Evolutionary conservation across 1,140 invertebrate genomes (phyloP).

Genomic region (Drosophila kanapiae): DNA sequence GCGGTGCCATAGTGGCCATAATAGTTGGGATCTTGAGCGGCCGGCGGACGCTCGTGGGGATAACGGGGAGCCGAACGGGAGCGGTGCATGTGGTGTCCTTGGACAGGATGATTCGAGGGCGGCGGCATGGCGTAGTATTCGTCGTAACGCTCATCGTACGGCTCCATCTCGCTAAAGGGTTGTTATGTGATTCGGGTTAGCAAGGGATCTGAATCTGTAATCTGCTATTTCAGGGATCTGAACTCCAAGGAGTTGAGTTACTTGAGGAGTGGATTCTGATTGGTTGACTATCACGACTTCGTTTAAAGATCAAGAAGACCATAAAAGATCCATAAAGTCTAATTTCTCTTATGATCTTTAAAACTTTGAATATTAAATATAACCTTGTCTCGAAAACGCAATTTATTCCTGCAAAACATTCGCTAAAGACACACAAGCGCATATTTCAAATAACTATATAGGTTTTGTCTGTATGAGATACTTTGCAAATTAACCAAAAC

Average conservation of each 20-base stretch:
- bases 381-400: constrained; percentile 19
- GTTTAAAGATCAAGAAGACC: background rate
- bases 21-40: constrained; percentile 71
- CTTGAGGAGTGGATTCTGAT: background rate
- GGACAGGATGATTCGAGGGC: constrained; percentile 42
- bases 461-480: constrained; percentile 25
- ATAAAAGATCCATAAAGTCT: background rate
- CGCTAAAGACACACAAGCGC: constrained; percentile 76
- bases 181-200: constrained; percentile 52
- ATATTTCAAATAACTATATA: constrained; percentile 40
- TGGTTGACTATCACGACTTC: background rate
- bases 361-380: background rate
- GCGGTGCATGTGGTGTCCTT: constrained; percentile 61
- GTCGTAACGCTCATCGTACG: constrained; percentile 77
- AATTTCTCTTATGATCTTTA: background rate
- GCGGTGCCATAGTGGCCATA: constrained; percentile 64
- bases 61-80: constrained; percentile 76
- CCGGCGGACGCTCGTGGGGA: constrained; percentile 67
- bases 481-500: constrained; percentile 78
- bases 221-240: background rate
- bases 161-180: constrained; percentile 85
- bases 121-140: constrained; percentile 73
- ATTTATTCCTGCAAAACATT: constrained; percentile 66
- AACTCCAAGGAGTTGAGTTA: background rate
- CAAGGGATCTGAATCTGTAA: constrained; percentile 31